Base-by-base conservation (phyloP, 2,888 invertebrate species). In the Eristalis intricaria region DNA sequence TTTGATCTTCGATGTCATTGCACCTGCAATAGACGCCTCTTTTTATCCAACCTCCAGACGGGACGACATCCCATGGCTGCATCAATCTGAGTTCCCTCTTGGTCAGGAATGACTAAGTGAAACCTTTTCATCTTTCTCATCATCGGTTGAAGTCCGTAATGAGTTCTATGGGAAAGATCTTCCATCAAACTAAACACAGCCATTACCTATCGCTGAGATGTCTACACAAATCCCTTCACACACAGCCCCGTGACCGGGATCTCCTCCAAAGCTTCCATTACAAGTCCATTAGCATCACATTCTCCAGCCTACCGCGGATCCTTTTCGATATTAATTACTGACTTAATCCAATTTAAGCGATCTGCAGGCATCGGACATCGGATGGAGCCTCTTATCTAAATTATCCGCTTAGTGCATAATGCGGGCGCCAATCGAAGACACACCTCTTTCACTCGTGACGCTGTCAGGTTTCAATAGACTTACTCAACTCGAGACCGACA, bases 321-420 rank as follows among this genome's bases (percentile, higher is more conserved):
- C 69, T 71, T 74, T 70, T 64, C 71, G 13, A 64, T 80, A 80
- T 84, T 84, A 84, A 87, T 80, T 76, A 76, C 76, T 76, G 50
- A 87, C 70, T 80, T 84, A 80, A 87, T 80, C 79, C 80, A 84
- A 84, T 80, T 87, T 80, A 84, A 84, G 76, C 35, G 79, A 75
- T 75, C 60, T 58, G 73, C 82, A 82, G 43, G 50, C 73, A 77
- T 78, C 65, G 74, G 38, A 58, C 64, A 77, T 78, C 65, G 74
- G 38, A 58, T 60, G 38, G 73, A 68, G 71, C 69, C 70, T 64
- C 83, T 84, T 84, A 80, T 87, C 79, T 84, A 68, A 84, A 87
- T 76, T 84, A 87, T 84, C 83, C 84, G 79, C 75, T 84, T 79
- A 84, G 79, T 50, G 58, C 63, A 82, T 78, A 75, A 82, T 70